phyloP scores from a whole-genome alignment of 2,113 vertebrate species.

The Colinus virginianus region DNA sequence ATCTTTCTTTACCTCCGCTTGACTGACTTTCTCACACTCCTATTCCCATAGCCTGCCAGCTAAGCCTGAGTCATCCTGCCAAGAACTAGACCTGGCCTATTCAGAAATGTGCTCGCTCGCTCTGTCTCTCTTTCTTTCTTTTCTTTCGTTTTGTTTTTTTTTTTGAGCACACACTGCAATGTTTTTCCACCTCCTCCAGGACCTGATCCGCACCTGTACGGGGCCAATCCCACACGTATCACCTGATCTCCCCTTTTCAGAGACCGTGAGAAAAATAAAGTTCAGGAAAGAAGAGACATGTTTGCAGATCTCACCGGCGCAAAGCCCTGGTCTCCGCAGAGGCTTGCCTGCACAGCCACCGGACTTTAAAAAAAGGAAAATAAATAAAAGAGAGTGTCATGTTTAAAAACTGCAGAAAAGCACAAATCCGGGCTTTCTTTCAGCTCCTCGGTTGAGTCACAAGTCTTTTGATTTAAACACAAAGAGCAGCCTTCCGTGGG shows the following conservation, averaged over 20 bases:
- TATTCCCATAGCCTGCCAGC: slow-evolving; percentile 84
- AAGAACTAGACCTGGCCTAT: slow-evolving; percentile 76
- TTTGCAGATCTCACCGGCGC: slow-evolving; percentile 54
- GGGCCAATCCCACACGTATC: slow-evolving; percentile 81
- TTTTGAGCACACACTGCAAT: slow-evolving; percentile 51
- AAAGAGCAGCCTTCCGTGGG: background rate
- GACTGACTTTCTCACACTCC: slow-evolving; percentile 96
- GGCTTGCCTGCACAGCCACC: slow-evolving; percentile 61
- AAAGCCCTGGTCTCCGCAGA: slow-evolving; percentile 49
- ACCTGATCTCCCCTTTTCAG: slow-evolving; percentile 83
- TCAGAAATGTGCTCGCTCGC: slow-evolving; percentile 64
- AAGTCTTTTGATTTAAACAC: slow-evolving; percentile 15
- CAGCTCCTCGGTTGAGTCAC: background rate
- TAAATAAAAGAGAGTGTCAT: slow-evolving; percentile 56
- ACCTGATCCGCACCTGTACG: slow-evolving; percentile 89
- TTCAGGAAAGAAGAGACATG: slow-evolving; percentile 72
- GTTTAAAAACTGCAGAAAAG: slow-evolving; percentile 46
- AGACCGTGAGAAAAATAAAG: slow-evolving; percentile 85
- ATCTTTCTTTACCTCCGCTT: slow-evolving; percentile 72
- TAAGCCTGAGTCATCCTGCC: slow-evolving; percentile 83
- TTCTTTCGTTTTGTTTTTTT: background rate
- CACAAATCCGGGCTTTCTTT: slow-evolving; percentile 24
- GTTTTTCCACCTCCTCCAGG: slow-evolving; percentile 69
- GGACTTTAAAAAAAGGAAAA: slow-evolving; percentile 28
- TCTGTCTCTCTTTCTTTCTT: background rate